Base-by-base conservation (phyloP, 2,888 invertebrate species). In the Pediacus dermestoides region DNA sequence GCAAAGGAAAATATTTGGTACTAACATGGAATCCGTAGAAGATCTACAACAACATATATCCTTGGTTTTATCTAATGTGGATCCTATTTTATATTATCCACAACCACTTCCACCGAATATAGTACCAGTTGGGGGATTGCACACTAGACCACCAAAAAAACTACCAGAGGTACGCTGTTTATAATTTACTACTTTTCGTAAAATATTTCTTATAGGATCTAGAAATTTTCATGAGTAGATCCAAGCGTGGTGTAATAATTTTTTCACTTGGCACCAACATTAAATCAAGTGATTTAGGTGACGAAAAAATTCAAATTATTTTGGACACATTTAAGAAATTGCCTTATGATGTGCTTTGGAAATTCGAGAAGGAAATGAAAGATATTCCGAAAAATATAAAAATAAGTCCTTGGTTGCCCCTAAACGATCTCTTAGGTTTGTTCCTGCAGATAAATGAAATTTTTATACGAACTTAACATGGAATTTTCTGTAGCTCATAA, bases 361-460 rank as follows among this genome's bases (percentile, higher is more conserved):
- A 68, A 54, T 68, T 61, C 51, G 66, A 66, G 41, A 60, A 61
- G 11, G 44, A 46, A 7, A 47, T 64, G 30, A 46, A 49, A 2
- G 52, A 60, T 34, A 22, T 65, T 14, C 66, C 70, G 0, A 47
- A 53, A 26, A 71, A 72, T 50, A 64, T 72, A 1, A 55, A 62
- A 36, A 40, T 68, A 3, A 42, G 52, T 10, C 61, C 64, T 36
- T 72, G 70, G 70, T 42, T 68, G 16, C 70, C 70, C 1, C 70
- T 70, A 44, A 63, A 63, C 36, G 68, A 67, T 39, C 48, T 71
- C 37, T 48, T 71, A 27, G 67, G 69, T 60, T n/a, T n/a, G n/a
- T n/a, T n/a, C n/a, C n/a, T n/a, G n/a, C n/a, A n/a, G n/a, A n/a
- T n/a, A n/a, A n/a, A n/a, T n/a, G n/a, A n/a, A n/a, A n/a, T n/a